Percentiles rank a stretch among this genome's conserved stretches.
These are phyloP conservation scores for Drosophila willistoni DNA, from an alignment of 1,140 invertebrate species.

Conservation along the genomic window DNA sequence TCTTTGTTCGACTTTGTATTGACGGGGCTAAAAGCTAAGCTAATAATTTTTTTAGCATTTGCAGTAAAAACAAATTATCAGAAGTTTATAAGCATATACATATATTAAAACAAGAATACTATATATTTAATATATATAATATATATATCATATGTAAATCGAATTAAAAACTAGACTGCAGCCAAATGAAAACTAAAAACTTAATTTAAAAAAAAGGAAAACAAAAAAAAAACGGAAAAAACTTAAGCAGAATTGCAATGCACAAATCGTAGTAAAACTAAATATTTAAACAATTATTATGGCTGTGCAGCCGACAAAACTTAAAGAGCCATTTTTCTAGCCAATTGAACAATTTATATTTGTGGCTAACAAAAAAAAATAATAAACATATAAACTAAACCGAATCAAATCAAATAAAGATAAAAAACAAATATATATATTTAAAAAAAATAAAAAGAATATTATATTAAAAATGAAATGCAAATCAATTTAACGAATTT, in stretches of 20 bases:
- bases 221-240: background rate
- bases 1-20: constrained; percentile 27
- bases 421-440: background rate
- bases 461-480: constrained; percentile 47
- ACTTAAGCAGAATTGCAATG: constrained; percentile 61
- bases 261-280: constrained; percentile 68
- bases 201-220: constrained; percentile 40
- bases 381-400: background rate
- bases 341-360: constrained; percentile 59
- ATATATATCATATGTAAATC: constrained; percentile 52
- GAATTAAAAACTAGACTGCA: constrained; percentile 75
- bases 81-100: constrained; percentile 38
- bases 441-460: constrained; percentile 3
- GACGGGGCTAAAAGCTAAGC: constrained; percentile 45
- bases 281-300: constrained; percentile 53
- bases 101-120: constrained; percentile 36
- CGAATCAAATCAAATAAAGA: background rate
- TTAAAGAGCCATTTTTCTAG: constrained; percentile 53
- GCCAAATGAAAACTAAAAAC: constrained; percentile 63
- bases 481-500: constrained; percentile 82
- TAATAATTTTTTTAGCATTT: constrained; percentile 76
- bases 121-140: constrained; percentile 52
- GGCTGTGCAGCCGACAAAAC: constrained; percentile 59
- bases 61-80: constrained; percentile 65
- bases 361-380: constrained; percentile 52